Conservation (phyloP, 2,113 vertebrate genomes). For the Gymnarchus niloticus region DNA sequence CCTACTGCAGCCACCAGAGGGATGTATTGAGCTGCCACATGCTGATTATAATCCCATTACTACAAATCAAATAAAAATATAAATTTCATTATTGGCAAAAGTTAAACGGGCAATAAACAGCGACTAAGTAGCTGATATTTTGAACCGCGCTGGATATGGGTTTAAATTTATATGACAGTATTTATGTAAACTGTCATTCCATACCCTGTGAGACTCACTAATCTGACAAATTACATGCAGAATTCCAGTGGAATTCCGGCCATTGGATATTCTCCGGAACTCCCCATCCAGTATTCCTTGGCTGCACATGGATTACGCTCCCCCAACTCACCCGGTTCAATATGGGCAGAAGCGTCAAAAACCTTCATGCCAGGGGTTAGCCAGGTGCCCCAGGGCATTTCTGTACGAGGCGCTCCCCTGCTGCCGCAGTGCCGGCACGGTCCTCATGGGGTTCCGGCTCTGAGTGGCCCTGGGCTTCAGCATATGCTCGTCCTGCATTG, state of each 20-base stretch:
- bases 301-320: neutral
- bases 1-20: neutral
- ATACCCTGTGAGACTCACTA: neutral
- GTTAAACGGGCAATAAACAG: neutral
- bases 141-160: neutral
- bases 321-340: neutral
- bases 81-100: neutral
- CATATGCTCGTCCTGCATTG: slow-evolving; percentile 59
- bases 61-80: neutral
- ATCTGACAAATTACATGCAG: no score
- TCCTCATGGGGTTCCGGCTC: slow-evolving; percentile 7
- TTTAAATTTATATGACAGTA: neutral
- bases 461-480: slow-evolving; percentile 54
- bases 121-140: neutral
- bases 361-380: neutral
- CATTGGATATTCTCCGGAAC: neutral
- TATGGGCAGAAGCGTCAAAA: neutral
- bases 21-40: neutral
- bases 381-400: neutral
- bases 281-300: neutral
- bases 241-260: no score
- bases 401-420: neutral
- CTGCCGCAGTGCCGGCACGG: neutral
- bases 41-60: neutral
- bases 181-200: neutral